Conservation (phyloP, 1,140 invertebrate species). For the Telenomus remus region DNA sequence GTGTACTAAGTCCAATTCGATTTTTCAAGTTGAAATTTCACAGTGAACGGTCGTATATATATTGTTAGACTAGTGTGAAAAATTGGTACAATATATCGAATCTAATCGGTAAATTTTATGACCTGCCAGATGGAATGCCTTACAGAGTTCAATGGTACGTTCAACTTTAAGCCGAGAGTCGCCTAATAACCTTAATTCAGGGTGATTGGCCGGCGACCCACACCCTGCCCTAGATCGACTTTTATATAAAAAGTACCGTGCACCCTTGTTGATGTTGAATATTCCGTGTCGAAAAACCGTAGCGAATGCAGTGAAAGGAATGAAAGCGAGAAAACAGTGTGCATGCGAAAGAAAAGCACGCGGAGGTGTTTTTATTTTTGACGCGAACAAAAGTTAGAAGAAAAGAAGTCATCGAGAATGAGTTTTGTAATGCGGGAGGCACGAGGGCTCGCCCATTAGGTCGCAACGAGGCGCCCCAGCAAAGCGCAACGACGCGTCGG, state of each 20-base stretch:
- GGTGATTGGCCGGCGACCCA: constrained; percentile 17
- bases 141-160: constrained; percentile 3
- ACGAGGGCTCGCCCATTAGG: constrained; percentile 41
- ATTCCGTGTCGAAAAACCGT: constrained; percentile 14
- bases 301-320: constrained; percentile 7
- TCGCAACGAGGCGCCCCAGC: constrained; percentile 23
- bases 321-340: neutral
- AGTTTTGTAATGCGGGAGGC: constrained; percentile 40
- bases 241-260: constrained; percentile 4
- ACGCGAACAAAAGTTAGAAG: constrained; percentile 47
- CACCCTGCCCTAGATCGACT: constrained; percentile 18
- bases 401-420: constrained; percentile 49
- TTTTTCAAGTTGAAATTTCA: no score
- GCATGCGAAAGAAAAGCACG: constrained; percentile 3
- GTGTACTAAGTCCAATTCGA: no score
- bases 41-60: no score
- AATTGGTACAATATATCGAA: constrained; percentile 18
- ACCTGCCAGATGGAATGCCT: constrained; percentile 7
- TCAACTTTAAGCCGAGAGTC: constrained; percentile 38
- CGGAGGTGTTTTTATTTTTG: constrained; percentile 43
- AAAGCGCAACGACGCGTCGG: constrained; percentile 42
- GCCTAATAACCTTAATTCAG: constrained; percentile 39
- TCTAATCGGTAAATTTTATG: constrained; percentile 15
- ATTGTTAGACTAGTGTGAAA: no score
- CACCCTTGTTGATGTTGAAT: constrained; percentile 15